Conservation (phyloP, 1,140 invertebrate species). For the Trypoxylus dichotomus region DNA sequence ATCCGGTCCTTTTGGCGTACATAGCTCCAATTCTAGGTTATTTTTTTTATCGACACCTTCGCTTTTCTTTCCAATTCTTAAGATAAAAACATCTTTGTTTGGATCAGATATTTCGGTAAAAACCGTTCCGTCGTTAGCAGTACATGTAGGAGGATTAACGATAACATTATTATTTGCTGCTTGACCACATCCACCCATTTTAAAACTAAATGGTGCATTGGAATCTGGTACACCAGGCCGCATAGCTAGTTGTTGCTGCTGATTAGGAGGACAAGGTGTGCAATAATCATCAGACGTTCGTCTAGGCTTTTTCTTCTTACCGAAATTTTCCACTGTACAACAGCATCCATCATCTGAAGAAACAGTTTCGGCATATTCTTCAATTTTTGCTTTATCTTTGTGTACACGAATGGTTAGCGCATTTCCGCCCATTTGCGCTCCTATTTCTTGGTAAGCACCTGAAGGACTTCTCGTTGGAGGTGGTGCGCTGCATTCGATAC, state of each 20-base stretch:
- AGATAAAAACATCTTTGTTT: constrained; percentile 52
- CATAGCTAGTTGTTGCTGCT: constrained; percentile 35
- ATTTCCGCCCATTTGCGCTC: constrained; percentile 52
- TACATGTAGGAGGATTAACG: constrained; percentile 46
- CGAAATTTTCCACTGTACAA: constrained; percentile 21
- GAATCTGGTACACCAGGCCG: constrained; percentile 37
- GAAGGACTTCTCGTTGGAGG: constrained; percentile 16
- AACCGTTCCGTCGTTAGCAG: constrained; percentile 44
- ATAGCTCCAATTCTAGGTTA: constrained; percentile 52
- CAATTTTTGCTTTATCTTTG: constrained; percentile 47
- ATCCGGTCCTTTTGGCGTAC: constrained; percentile 51
- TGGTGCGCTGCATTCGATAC: constrained; percentile 41
- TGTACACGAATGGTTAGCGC: constrained; percentile 51
- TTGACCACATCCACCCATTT: constrained; percentile 41
- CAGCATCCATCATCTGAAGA: constrained; percentile 31
- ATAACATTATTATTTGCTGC: constrained; percentile 42
- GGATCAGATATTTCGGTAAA: constrained; percentile 51
- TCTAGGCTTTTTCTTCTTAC: constrained; percentile 15
- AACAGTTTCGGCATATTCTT: constrained; percentile 35
- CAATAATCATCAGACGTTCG: constrained; percentile 30
- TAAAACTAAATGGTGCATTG: constrained; percentile 45
- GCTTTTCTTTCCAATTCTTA: constrained; percentile 49
- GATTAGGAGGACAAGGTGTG: constrained; percentile 17
- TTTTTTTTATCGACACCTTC: constrained; percentile 50
- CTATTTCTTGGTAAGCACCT: constrained; percentile 50